Base-by-base conservation (phyloP, 2,113 vertebrate species). In the Podocnemis expansa region DNA sequence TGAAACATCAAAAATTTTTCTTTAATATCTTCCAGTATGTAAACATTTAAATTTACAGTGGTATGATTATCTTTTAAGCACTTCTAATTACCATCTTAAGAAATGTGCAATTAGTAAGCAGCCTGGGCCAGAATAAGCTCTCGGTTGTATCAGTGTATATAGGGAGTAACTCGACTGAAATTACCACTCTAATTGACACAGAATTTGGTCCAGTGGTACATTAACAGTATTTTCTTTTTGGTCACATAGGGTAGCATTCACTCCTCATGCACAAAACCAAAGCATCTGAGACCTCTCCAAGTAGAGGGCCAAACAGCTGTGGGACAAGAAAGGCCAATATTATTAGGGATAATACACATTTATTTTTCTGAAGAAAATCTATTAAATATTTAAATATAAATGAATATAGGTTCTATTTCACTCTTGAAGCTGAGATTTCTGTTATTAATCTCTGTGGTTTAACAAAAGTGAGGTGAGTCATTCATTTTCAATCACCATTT, bases 241-340 rank as follows among this genome's bases (percentile, higher is more conserved):
- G 94, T 93, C 89, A 67, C 96, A 92, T 6, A 67, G 80, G 52
- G 45, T 47, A 89, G 93, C 89, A 45, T 29, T 58, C 5, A 56
- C 31, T 58, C 80, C 22, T 41, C 41, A 10, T 43, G 12, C 25
- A 29, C 45, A 76, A 25, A 76, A 45, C 25, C 13, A 38, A 41
- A 27, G 73, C 25, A 76, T 76, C 16, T 76, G 41, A 41, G 38
- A 24, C 27, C 73, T 16, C 22, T 76, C 38, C 73, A 43, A 75
- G 11, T 41, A 75, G 38, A 75, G 24, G 45, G 43, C 78, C 82
- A 17, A 92, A 81, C n/a, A 80, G 60, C 49, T 38, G 79, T 8
- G 47, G 75, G 54, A 82, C 51, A n/a, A 24, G 8, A 2, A 67
- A 78, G 86, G 76, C 9, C 75, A 86, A 19, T 6, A 2, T 1